Percentiles rank a stretch among this genome's conserved stretches.
These are phyloP conservation scores for Diarsia rubi DNA, from an alignment of 2,888 invertebrate genomes.

Conservation along the genomic window DNA sequence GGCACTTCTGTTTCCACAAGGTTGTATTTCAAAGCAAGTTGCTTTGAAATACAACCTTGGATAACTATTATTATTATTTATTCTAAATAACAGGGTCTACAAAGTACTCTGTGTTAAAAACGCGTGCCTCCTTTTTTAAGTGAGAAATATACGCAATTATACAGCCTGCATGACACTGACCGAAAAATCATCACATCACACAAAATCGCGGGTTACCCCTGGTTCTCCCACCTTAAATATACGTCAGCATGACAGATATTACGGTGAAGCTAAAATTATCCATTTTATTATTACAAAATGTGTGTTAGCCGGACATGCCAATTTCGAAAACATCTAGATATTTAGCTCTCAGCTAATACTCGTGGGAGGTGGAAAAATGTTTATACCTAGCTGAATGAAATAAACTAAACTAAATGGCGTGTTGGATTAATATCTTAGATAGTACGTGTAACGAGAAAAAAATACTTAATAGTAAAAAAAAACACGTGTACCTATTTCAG, in stretches of 20 bases:
- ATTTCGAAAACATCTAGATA: constrained; percentile 12
- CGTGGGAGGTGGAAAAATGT: constrained; percentile 32
- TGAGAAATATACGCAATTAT: too few relatives aligned
- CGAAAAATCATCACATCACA: too few relatives aligned
- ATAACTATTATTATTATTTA: too few relatives aligned
- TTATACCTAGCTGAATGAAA: constrained; percentile 30
- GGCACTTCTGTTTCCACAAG: too few relatives aligned
- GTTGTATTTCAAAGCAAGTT: too few relatives aligned
- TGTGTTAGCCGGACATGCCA: constrained; percentile 39
- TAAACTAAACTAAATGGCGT: constrained; percentile 39
- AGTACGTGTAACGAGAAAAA: constrained; percentile 1
- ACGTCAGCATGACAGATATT: background rate
- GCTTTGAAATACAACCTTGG: too few relatives aligned
- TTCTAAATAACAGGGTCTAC: too few relatives aligned
- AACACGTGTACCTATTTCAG: background rate
- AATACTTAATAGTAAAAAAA: background rate
- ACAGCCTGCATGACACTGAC: too few relatives aligned
- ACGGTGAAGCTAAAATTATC: constrained; percentile 11
- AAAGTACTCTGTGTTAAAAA: too few relatives aligned
- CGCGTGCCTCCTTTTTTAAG: too few relatives aligned
- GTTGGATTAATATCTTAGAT: constrained; percentile 18
- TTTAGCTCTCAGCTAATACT: constrained; percentile 15
- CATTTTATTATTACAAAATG: constrained; percentile 29
- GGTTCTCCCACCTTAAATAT: too few relatives aligned
- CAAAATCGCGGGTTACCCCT: too few relatives aligned